Conservation (phyloP, 2,113 vertebrate species). For the Athene cunicularia region DNA sequence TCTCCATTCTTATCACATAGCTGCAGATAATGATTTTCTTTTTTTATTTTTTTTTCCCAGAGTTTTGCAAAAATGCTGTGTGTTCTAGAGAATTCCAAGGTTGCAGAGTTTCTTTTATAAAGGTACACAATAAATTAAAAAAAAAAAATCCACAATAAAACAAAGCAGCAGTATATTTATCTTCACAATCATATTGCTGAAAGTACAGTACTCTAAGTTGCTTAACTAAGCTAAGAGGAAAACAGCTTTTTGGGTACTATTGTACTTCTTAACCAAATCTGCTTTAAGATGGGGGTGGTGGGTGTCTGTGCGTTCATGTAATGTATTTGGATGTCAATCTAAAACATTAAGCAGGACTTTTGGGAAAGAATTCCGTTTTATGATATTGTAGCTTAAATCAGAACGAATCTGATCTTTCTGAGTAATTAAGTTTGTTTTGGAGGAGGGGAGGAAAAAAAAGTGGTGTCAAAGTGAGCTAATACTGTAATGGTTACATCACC, state of each 20-base stretch:
- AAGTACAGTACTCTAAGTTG: background rate
- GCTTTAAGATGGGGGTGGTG: background rate
- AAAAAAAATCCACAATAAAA: background rate
- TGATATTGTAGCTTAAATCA: background rate
- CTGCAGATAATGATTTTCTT: background rate
- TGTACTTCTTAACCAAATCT: background rate
- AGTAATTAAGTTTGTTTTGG: background rate
- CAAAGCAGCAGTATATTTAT: background rate
- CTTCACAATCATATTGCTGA: background rate
- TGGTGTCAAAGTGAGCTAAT: background rate
- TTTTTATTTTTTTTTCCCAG: background rate
- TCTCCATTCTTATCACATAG: background rate
- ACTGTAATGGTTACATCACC: background rate
- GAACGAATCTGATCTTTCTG: background rate
- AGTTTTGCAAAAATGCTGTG: background rate
- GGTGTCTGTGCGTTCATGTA: background rate
- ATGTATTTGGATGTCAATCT: background rate
- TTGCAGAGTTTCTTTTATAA: background rate
- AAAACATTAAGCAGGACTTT: background rate
- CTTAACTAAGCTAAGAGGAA: background rate
- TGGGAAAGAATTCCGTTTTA: background rate
- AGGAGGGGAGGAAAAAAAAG: rapidly evolving
- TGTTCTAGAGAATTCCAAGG: background rate
- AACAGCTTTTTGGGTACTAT: background rate
- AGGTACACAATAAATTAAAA: background rate